Percentiles rank a stretch among this genome's conserved stretches.
These are phyloP conservation scores for Hybognathus amarus DNA, from an alignment of 2,797 vertebrate species.

Conservation along the genomic window DNA sequence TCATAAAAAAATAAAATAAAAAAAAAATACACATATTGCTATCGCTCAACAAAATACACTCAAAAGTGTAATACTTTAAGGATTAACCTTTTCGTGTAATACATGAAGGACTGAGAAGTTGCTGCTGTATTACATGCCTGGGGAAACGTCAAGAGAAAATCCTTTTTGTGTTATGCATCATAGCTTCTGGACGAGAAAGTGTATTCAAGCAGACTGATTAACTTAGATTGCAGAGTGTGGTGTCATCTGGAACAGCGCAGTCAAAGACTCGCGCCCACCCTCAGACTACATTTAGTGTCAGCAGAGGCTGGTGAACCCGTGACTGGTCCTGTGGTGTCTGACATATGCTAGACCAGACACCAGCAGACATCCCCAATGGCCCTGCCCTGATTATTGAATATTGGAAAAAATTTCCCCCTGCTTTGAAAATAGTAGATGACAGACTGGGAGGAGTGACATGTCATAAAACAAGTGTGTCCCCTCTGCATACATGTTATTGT, in stretches of 20 bases:
- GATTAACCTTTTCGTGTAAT: neutral
- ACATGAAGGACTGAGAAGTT: slow-evolving; percentile 5
- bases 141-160: slow-evolving; percentile 23
- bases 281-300: slow-evolving; percentile 65
- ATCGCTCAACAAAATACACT: slow-evolving; percentile 12
- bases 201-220: slow-evolving; percentile 71
- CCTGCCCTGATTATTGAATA: slow-evolving; percentile 80
- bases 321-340: slow-evolving; percentile 74
- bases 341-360: slow-evolving; percentile 81
- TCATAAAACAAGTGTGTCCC: slow-evolving; percentile 61
- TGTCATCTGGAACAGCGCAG: slow-evolving; percentile 64
- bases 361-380: slow-evolving; percentile 67
- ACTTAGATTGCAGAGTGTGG: slow-evolving; percentile 64
- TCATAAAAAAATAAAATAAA: slow-evolving; percentile 10
- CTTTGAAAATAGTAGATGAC: slow-evolving; percentile 73
- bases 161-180: slow-evolving; percentile 3
- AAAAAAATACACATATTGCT: neutral
- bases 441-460: slow-evolving; percentile 60
- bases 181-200: slow-evolving; percentile 22
- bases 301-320: slow-evolving; percentile 68
- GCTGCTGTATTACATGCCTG: neutral
- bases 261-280: slow-evolving; percentile 62
- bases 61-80: neutral
- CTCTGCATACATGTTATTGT: slow-evolving; percentile 63
- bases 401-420: slow-evolving; percentile 70